phyloP scores from a whole-genome alignment of 2,888 invertebrate genomes.

The Colletes collaris region DNA sequence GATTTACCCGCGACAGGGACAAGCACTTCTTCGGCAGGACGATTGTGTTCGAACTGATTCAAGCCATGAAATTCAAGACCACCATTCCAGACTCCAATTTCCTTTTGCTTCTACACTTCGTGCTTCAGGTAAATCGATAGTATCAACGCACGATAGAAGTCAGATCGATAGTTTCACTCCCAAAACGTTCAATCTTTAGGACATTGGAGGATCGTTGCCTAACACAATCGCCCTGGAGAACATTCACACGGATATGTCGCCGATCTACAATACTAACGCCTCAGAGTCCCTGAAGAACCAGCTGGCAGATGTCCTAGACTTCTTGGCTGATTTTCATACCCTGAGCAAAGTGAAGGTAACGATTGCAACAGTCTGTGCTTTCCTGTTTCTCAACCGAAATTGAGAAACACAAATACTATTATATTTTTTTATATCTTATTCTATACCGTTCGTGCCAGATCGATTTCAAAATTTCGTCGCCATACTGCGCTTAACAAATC shows the following conservation, averaged over 20 bases:
- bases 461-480: too few relatives aligned
- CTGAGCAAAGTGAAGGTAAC: conserved; percentile 97
- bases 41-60: conserved; percentile 96
- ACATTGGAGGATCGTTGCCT: conserved; percentile 94
- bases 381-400: background rate
- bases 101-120: conserved; percentile 93
- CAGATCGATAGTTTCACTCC: background rate
- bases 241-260: conserved; percentile 80
- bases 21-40: conserved; percentile 95
- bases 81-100: conserved; percentile 97
- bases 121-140: conserved; percentile 87
- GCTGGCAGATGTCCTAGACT: conserved; percentile 96
- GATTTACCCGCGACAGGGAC: conserved; percentile 95
- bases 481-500: too few relatives aligned
- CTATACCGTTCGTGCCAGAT: too few relatives aligned
- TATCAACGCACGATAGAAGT: background rate
- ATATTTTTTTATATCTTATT: too few relatives aligned
- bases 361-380: background rate
- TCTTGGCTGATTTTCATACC: conserved; percentile 97
- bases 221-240: conserved; percentile 89
- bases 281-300: conserved; percentile 97
- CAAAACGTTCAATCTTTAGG: conserved; percentile 82
- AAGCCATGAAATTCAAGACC: conserved; percentile 97
- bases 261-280: conserved; percentile 91
- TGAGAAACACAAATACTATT: too few relatives aligned